These are phyloP conservation scores for Circaetus cinerascens DNA, from an alignment of 2,113 vertebrate species.

Conservation along the genomic window DNA sequence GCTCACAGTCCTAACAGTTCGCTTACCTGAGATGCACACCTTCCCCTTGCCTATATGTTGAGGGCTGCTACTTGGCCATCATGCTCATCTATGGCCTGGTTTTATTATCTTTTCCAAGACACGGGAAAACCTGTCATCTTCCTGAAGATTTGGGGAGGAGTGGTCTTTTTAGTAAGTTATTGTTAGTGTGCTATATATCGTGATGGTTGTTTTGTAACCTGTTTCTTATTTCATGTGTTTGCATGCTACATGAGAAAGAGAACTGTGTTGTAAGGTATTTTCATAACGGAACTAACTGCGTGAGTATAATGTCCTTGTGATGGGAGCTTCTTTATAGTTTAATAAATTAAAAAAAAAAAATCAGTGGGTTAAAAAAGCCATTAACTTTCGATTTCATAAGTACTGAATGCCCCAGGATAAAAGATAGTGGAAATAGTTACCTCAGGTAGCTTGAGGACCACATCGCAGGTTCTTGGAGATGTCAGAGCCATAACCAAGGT, in stretches of 20 bases:
- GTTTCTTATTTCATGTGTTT: neutral
- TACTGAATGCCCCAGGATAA: neutral
- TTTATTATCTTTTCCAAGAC: neutral
- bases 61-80: neutral
- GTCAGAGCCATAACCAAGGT: conserved; percentile 68
- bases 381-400: neutral
- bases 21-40: neutral
- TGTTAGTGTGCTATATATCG: neutral
- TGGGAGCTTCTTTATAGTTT: neutral
- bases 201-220: neutral
- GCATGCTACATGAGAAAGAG: neutral
- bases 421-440: conserved; percentile 36
- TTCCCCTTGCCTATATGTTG: neutral
- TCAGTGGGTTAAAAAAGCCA: neutral
- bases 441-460: conserved; percentile 71
- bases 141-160: neutral
- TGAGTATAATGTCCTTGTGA: neutral
- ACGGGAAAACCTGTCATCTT: neutral
- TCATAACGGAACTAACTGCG: neutral
- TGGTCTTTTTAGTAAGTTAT: neutral
- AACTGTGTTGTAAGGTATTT: neutral
- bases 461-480: conserved; percentile 66
- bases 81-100: neutral
- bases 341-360: neutral
- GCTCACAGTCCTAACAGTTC: neutral